Percentiles rank a stretch among this genome's conserved stretches.
Evolutionary conservation across 2,797 vertebrate species (phyloP).

Genomic region (Melanotaenia parkinsoni): DNA sequence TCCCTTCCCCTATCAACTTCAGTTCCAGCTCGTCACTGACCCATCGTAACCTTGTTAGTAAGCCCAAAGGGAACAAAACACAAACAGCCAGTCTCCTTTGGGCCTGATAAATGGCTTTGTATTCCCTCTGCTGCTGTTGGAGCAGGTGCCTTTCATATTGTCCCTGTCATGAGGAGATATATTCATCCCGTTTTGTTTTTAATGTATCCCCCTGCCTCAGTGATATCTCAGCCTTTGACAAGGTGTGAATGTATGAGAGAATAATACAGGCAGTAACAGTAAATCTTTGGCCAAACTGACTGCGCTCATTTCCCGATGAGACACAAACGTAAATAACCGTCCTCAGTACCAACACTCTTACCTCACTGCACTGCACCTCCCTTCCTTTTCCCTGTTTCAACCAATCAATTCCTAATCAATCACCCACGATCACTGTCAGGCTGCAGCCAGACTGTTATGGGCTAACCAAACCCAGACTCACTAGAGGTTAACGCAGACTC

Average conservation of each 20-base stretch:
- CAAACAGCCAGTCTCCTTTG: constrained; percentile 32
- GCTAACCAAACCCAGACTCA: constrained; percentile 17
- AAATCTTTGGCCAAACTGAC: constrained; percentile 58
- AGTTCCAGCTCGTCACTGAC: constrained; percentile 54
- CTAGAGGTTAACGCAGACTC: constrained; percentile 23
- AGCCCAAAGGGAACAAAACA: constrained; percentile 40
- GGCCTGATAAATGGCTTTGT: constrained; percentile 44
- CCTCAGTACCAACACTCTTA: not conserved
- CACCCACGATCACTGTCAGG: constrained; percentile 47
- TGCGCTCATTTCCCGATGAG: constrained; percentile 59
- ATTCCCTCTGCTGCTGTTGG: constrained; percentile 24
- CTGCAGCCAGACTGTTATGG: constrained; percentile 3
- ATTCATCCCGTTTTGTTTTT: constrained; percentile 55
- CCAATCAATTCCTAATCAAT: constrained; percentile 69
- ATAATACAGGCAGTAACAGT: constrained; percentile 46
- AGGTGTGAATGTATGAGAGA: constrained; percentile 43
- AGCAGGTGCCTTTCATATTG: constrained; percentile 67
- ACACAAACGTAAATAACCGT: constrained; percentile 55
- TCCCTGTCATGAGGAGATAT: constrained; percentile 52
- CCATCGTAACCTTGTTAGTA: constrained; percentile 66
- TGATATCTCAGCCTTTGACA: constrained; percentile 49
- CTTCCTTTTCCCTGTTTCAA: constrained; percentile 30
- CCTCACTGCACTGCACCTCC: constrained; percentile 22
- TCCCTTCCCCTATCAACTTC: constrained; percentile 53
- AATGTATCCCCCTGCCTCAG: constrained; percentile 48